These are phyloP conservation scores for Pteruthius melanotis DNA, from an alignment of 2,113 vertebrate species.

Conservation along the genomic window DNA sequence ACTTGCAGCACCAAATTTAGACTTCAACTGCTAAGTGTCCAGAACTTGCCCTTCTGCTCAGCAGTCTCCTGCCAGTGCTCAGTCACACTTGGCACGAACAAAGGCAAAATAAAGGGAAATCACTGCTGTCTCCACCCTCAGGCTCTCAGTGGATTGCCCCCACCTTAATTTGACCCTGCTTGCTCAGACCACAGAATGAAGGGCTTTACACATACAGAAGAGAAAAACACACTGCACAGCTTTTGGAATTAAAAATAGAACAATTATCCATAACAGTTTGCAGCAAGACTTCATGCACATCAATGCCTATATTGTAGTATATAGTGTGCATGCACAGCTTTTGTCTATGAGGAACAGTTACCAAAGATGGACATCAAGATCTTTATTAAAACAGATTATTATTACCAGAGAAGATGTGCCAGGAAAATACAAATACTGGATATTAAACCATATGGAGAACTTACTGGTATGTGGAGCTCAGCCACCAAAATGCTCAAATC, in stretches of 20 bases:
- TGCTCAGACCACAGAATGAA: neutral
- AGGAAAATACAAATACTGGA: slow-evolving; percentile 5
- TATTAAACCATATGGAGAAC: slow-evolving; percentile 23
- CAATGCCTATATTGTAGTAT: neutral
- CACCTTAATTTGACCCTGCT: neutral
- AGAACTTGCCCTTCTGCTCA: neutral
- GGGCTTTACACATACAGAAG: neutral
- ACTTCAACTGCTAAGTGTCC: neutral
- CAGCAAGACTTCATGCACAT: neutral
- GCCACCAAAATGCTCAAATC: neutral
- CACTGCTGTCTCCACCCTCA: neutral
- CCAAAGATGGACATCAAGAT: slow-evolving; percentile 35
- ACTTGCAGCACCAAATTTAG: neutral
- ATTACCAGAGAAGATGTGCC: neutral
- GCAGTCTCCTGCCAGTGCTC: neutral
- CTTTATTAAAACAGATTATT: neutral
- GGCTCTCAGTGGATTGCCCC: neutral
- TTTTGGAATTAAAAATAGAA: neutral
- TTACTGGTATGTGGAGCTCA: neutral
- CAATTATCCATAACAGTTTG: neutral
- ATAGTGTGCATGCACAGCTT: neutral
- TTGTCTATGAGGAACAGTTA: neutral
- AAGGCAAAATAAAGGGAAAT: neutral
- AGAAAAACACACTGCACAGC: neutral
- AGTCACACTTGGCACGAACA: neutral